Percentiles rank a stretch among this genome's conserved stretches.
phyloP scores from a whole-genome alignment of 2,888 invertebrate genomes.

The Taphrorychus bicolor region DNA sequence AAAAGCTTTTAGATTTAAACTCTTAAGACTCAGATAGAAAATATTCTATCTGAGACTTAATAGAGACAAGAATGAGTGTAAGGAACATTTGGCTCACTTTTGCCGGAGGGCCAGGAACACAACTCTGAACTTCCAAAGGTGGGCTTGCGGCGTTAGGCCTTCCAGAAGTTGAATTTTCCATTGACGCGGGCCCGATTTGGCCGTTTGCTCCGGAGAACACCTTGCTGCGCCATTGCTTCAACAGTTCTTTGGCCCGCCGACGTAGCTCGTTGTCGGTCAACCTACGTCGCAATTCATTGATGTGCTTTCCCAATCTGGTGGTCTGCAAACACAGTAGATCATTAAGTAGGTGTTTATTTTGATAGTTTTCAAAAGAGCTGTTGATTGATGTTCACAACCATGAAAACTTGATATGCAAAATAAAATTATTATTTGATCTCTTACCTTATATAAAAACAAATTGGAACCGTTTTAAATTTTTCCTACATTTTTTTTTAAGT shows the following conservation, averaged over 20 bases:
- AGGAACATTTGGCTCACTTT: no score
- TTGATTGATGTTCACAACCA: no score
- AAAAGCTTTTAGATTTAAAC: no score
- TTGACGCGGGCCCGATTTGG: conserved; percentile 52
- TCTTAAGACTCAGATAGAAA: no score
- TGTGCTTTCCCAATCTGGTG: conserved; percentile 92
- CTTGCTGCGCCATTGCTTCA: conserved; percentile 91
- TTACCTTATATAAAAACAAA: no score
- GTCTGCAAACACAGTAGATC: conserved; percentile 67
- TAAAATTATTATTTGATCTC: no score
- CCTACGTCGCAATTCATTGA: conserved; percentile 90
- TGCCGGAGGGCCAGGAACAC: conserved; percentile 14
- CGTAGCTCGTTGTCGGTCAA: conserved; percentile 85
- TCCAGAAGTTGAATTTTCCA: not conserved
- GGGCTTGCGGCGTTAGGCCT: conserved; percentile 1
- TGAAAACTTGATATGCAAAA: no score
- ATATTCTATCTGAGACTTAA: no score
- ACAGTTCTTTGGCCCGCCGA: conserved; percentile 87
- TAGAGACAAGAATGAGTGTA: no score
- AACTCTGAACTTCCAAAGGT: conserved; percentile 14
- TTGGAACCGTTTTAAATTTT: no score
- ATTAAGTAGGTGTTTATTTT: not conserved
- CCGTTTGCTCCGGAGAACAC: conserved; percentile 65
- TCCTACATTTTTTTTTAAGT: no score
- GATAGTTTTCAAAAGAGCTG: no score